phyloP scores from a whole-genome alignment of 2,113 vertebrate genomes.

The Melierax canorus region DNA sequence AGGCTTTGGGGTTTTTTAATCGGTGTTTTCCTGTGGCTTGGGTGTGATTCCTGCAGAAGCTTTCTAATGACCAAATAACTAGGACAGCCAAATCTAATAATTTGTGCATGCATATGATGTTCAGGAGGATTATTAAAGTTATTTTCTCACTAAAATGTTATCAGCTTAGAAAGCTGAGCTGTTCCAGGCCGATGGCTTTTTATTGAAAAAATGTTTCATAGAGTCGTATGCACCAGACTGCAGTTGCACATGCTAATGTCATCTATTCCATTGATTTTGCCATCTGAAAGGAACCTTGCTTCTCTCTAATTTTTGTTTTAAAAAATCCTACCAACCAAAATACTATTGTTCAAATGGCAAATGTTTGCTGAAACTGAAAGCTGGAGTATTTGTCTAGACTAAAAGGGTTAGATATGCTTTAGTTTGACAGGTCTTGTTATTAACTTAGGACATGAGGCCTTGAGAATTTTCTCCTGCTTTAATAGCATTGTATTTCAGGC shows the following conservation, averaged over 20 bases:
- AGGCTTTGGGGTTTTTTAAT: slow-evolving; percentile 36
- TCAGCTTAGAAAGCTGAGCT: slow-evolving; percentile 21
- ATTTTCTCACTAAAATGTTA: slow-evolving; percentile 58
- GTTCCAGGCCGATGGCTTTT: neutral
- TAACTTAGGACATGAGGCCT: neutral
- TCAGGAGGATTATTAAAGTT: slow-evolving; percentile 52
- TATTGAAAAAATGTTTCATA: slow-evolving; percentile 14
- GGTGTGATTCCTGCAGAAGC: slow-evolving; percentile 55
- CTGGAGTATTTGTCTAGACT: neutral
- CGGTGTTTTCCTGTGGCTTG: slow-evolving; percentile 39
- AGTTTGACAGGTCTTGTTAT: neutral
- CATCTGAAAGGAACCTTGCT: neutral
- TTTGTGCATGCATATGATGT: slow-evolving; percentile 45
- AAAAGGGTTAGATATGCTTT: neutral
- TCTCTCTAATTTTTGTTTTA: neutral
- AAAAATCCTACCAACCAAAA: neutral
- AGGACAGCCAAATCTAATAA: slow-evolving; percentile 57
- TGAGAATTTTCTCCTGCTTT: neutral
- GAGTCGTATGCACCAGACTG: neutral
- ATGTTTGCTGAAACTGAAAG: neutral
- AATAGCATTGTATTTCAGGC: neutral
- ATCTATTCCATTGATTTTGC: neutral
- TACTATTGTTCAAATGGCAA: neutral
- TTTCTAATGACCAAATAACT: slow-evolving; percentile 53
- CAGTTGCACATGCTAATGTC: neutral